Evolutionary conservation across 2,888 invertebrate genomes (phyloP).

Genomic region (Clistopyga incitator): DNA sequence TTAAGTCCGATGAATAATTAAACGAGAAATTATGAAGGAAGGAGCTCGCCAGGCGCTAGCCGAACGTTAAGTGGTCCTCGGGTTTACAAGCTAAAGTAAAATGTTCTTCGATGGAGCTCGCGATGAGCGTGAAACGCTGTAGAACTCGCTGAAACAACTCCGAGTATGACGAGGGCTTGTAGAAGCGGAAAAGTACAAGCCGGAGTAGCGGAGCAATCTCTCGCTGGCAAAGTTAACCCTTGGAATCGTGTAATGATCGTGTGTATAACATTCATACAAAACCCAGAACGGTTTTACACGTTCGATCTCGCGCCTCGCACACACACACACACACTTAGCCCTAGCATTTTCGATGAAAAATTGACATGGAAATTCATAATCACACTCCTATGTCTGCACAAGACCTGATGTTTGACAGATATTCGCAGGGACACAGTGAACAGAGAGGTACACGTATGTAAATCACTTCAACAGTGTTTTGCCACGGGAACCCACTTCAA

Average conservation of each 20-base stretch:
- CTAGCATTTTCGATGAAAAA: slow-evolving; percentile 42
- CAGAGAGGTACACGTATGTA: slow-evolving; percentile 44
- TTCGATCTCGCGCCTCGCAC: slow-evolving; percentile 42
- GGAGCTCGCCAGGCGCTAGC: slow-evolving; percentile 40
- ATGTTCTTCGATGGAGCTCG: slow-evolving; percentile 40
- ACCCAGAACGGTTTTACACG: slow-evolving; percentile 42
- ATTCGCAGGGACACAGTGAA: slow-evolving; percentile 12
- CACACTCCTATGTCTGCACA: slow-evolving; percentile 21
- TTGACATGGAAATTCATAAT: slow-evolving; percentile 36
- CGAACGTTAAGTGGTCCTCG: slow-evolving; percentile 66
- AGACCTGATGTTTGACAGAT: slow-evolving; percentile 35
- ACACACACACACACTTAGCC: too few species aligned
- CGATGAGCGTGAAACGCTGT: slow-evolving; percentile 26
- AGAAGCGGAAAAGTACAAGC: not conserved
- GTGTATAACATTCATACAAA: slow-evolving; percentile 34
- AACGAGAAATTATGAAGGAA: slow-evolving; percentile 60
- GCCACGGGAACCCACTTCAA: slow-evolving; percentile 48
- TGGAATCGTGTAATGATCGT: slow-evolving; percentile 13
- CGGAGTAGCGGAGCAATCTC: slow-evolving; percentile 20
- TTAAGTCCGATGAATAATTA: slow-evolving; percentile 68
- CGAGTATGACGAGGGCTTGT: slow-evolving; percentile 9
- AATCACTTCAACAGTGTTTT: slow-evolving; percentile 65
- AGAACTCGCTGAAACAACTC: slow-evolving; percentile 40
- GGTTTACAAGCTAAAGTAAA: slow-evolving; percentile 65
- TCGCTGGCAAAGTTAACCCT: slow-evolving; percentile 65